phyloP scores from a whole-genome alignment of 2,888 invertebrate species.

The Nysson spinosus region DNA sequence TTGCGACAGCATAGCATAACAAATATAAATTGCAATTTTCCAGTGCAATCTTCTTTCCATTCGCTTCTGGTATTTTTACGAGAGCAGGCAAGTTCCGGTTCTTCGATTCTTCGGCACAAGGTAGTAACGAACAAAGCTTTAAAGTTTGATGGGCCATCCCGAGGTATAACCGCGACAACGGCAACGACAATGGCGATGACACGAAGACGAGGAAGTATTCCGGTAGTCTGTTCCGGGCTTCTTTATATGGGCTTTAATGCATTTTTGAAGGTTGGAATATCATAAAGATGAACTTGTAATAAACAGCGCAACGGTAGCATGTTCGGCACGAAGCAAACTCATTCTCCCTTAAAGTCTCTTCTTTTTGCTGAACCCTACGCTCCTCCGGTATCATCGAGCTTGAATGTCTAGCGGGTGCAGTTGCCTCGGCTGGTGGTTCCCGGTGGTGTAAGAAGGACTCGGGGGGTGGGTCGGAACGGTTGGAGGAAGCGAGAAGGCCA shows the following conservation, averaged over 20 bases:
- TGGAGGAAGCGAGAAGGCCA: constrained; percentile 26
- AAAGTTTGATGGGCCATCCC: constrained; percentile 62
- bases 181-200: constrained; percentile 24
- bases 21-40: too few species aligned
- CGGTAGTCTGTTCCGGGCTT: constrained; percentile 42
- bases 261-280: constrained; percentile 62
- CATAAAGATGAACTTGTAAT: constrained; percentile 58
- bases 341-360: background rate
- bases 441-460: too few species aligned
- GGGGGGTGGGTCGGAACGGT: too few species aligned
- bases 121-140: constrained; percentile 31
- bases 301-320: constrained; percentile 44
- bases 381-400: constrained; percentile 11
- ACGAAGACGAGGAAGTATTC: constrained; percentile 24
- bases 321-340: constrained; percentile 16
- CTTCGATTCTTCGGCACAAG: background rate
- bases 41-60: too few species aligned
- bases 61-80: background rate
- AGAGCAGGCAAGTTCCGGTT: constrained; percentile 26
- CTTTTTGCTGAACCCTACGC: background rate
- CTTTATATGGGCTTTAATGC: constrained; percentile 60
- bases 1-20: too few species aligned
- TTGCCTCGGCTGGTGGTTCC: background rate
- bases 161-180: constrained; percentile 23
- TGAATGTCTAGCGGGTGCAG: constrained; percentile 17